These are phyloP conservation scores for Aspiorhynchus laticeps DNA, from an alignment of 2,113 vertebrate species.

Conservation along the genomic window DNA sequence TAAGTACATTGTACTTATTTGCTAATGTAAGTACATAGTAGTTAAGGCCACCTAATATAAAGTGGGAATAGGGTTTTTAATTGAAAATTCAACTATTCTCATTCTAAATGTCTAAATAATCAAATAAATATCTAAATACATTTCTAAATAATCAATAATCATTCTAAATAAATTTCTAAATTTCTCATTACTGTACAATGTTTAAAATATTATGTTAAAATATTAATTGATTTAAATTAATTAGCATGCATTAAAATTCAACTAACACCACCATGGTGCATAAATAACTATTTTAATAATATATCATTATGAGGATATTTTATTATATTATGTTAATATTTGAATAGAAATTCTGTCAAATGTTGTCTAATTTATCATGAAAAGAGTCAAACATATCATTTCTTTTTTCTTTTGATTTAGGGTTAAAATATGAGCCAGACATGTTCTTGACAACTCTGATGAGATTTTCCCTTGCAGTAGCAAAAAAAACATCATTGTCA, in stretches of 20 bases:
- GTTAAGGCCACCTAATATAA: too few relatives aligned
- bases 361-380: not conserved
- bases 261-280: not conserved
- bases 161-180: too few relatives aligned
- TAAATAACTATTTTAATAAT: not conserved
- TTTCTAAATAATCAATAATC: too few relatives aligned
- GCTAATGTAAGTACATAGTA: too few relatives aligned
- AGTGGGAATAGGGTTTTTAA: too few relatives aligned
- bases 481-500: slow-evolving; percentile 13
- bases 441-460: not conserved
- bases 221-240: not conserved
- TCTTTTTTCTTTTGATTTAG: not conserved
- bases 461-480: not conserved
- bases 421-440: not conserved
- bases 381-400: not conserved
- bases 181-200: not conserved
- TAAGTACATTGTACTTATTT: too few relatives aligned
- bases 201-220: not conserved
- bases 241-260: not conserved
- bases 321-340: not conserved
- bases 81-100: too few relatives aligned
- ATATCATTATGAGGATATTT: not conserved
- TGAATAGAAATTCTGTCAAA: not conserved
- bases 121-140: too few relatives aligned
- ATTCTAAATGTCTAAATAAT: too few relatives aligned